These are phyloP conservation scores for Mareca penelope DNA, from an alignment of 2,797 vertebrate genomes.

Conservation along the genomic window DNA sequence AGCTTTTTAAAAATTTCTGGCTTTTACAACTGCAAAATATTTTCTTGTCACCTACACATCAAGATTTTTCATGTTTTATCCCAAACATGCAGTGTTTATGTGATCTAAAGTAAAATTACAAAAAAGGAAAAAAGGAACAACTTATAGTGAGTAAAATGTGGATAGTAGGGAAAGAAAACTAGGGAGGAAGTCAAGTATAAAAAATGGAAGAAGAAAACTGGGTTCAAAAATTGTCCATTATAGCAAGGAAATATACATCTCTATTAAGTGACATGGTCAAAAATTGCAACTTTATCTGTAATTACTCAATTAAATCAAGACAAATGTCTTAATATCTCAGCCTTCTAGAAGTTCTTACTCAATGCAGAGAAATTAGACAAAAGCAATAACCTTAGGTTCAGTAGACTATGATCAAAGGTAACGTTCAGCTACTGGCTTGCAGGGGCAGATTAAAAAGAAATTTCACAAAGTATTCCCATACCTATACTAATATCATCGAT, in stretches of 20 bases:
- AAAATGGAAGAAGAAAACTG: background rate
- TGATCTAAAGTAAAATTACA: background rate
- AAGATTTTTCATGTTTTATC: background rate
- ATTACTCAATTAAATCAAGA: background rate
- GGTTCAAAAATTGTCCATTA: background rate
- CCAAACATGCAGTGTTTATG: background rate
- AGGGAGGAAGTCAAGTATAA: background rate
- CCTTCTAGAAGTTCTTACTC: background rate
- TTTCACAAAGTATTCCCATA: slow-evolving; percentile 5
- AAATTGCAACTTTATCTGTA: background rate
- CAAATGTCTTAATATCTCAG: background rate
- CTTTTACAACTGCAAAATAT: background rate
- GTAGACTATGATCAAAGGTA: background rate
- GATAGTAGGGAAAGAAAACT: background rate
- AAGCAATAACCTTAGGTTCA: background rate
- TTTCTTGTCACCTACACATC: background rate
- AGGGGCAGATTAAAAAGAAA: background rate
- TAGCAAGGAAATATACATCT: background rate
- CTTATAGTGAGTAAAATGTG: background rate
- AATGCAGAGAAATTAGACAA: background rate
- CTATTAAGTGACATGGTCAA: background rate
- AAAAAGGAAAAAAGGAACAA: background rate
- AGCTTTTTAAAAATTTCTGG: background rate
- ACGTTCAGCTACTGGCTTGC: background rate
- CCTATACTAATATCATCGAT: background rate